Base-by-base conservation (phyloP, 2,888 invertebrate genomes). In the Pollenia angustigena region DNA sequence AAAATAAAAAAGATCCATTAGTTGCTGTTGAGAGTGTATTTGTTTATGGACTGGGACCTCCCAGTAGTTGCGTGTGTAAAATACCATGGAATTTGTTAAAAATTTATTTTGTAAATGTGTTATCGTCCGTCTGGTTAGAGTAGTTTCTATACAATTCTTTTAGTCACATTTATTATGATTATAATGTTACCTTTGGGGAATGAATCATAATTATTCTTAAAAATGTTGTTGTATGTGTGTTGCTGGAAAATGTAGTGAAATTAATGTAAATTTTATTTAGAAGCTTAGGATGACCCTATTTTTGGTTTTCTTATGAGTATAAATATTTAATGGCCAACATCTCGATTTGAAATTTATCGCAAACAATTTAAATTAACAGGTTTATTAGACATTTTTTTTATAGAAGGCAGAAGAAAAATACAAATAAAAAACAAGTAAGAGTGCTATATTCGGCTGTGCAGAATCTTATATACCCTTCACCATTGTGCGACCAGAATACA, bases 131-230 rank as follows among this genome's bases (percentile, higher is more conserved):
- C n/a, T 50, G n/a, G n/a, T n/a, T n/a, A 50, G 58, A 11, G 54
- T 32, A 11, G 54, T 32, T 75, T 85, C 23, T 46, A 64, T 44
- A 48, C 66, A 66, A 66, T 81, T 32, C 32, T 32, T 6, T 23
- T 74, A 81, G 74, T 78, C 85, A 54, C 81, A 78, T 85, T 81
- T 85, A 85, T 85, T 64, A 81, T 85, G 66, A 81, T 76, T 76
- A 71, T 66, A 54, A 81, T 78, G 68, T 82, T 85, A 74, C 78
- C 69, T 82, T 79, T 82, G 78, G 74, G 85, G 50, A 74, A 82
- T 85, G 85, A 85, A 82, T 85, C 85, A 85, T 85, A 85, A 82
- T 85, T 85, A 68, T 60, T 72, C 52, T 72, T 52, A 60, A 58
- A 75, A 79, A 52, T 79, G 14, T 18, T 18, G 1, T 32, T 32